Conservation (phyloP, 2,797 vertebrate species). For the Liasis olivaceus region DNA sequence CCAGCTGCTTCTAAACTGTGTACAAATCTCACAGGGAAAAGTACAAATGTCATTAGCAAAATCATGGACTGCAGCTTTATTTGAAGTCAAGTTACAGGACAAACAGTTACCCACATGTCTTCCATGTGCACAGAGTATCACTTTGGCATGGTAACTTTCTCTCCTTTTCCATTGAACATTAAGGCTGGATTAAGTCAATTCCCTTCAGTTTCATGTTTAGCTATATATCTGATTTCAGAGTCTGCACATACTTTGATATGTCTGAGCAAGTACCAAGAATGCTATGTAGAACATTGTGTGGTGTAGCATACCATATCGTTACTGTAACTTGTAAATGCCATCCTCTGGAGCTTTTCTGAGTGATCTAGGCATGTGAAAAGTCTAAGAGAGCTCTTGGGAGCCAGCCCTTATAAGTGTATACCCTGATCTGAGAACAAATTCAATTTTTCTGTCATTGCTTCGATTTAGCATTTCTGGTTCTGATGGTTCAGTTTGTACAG, state of each 20-base stretch:
- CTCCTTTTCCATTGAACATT: background rate
- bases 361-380: background rate
- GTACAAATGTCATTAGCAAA: background rate
- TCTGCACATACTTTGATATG: background rate
- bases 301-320: background rate
- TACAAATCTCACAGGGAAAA: background rate
- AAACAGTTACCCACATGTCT: background rate
- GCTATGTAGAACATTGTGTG: background rate
- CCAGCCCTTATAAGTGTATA: background rate
- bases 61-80: background rate
- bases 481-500: background rate
- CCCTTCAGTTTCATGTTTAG: background rate
- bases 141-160: background rate
- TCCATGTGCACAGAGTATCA: background rate
- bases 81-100: background rate
- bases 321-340: background rate
- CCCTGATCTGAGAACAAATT: background rate
- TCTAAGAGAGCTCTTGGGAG: background rate
- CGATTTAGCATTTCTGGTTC: background rate
- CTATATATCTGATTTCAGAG: background rate
- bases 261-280: background rate
- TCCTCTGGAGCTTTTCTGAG: background rate
- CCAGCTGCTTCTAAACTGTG: slow-evolving; percentile 1
- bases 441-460: background rate
- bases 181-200: background rate